Evolutionary conservation across 2,888 invertebrate species (phyloP).

Genomic region (Lumbricus terrestris): DNA sequence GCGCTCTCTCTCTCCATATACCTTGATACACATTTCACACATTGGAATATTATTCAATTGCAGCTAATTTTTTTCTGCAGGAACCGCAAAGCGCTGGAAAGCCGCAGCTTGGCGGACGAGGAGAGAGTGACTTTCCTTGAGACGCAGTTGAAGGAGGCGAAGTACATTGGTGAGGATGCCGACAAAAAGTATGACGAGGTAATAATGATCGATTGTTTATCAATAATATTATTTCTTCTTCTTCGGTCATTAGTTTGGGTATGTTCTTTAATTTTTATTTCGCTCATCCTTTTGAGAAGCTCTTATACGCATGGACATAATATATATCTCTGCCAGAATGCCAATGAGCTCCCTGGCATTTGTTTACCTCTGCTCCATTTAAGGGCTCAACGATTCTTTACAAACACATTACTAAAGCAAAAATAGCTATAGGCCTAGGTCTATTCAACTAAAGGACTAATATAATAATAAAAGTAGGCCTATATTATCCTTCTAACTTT

Average conservation of each 20-base stretch:
- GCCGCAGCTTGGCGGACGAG: conserved; percentile 96
- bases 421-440: no score
- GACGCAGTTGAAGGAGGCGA: conserved; percentile 97
- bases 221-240: neutral
- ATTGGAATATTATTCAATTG: no score
- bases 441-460: no score
- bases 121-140: conserved; percentile 98
- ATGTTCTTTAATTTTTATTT: neutral
- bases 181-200: conserved; percentile 61
- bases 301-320: neutral
- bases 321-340: neutral
- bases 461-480: no score
- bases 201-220: no score
- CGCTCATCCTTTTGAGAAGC: neutral
- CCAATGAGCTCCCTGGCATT: neutral
- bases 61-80: conserved; percentile 17
- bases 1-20: no score
- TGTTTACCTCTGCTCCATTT: no score
- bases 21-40: no score
- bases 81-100: conserved; percentile 86
- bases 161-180: conserved; percentile 98
- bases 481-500: no score
- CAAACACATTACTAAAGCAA: no score
- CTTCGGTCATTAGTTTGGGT: neutral
- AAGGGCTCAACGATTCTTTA: no score